Percentiles rank a stretch among this genome's conserved stretches.
These are phyloP conservation scores for Lampris megalopsis DNA, from an alignment of 2,113 vertebrate species.

Conservation along the genomic window DNA sequence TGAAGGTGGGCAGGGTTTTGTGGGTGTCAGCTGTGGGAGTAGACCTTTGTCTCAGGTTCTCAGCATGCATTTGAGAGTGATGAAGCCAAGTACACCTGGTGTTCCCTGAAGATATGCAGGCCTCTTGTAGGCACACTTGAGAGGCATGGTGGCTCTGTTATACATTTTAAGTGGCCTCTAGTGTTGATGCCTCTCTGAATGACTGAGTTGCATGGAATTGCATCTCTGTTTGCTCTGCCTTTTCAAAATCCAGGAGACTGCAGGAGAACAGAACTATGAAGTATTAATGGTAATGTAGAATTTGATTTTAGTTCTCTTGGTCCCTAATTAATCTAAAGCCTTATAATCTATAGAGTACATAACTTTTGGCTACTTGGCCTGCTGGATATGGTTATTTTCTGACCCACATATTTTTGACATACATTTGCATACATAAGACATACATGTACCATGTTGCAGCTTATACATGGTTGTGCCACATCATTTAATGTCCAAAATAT, in stretches of 20 bases:
- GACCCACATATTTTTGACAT: no score
- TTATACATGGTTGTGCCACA: no score
- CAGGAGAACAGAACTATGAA: background rate
- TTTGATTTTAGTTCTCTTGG: no score
- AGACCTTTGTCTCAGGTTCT: slow-evolving; percentile 24
- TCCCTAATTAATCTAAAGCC: no score
- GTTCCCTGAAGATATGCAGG: slow-evolving; percentile 2
- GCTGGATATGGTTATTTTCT: no score
- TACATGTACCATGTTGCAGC: no score
- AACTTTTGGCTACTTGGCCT: no score
- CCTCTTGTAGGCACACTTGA: slow-evolving; percentile 19
- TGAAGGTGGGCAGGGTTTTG: slow-evolving; percentile 33
- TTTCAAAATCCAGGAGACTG: background rate
- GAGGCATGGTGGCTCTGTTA: background rate
- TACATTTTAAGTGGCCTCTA: slow-evolving; percentile 10
- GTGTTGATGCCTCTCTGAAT: background rate
- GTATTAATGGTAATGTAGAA: no score
- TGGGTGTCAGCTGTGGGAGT: slow-evolving; percentile 7
- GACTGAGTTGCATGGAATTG: background rate
- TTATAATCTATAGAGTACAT: no score
- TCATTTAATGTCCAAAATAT: no score
- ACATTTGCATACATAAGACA: no score
- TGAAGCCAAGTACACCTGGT: slow-evolving; percentile 33
- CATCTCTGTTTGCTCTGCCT: background rate
- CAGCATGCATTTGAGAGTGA: slow-evolving; percentile 16